Evolutionary conservation across 2,888 invertebrate genomes (phyloP), one percentile per base, ranked within the genome.

Genomic region (Ophion ventricosus): DNA sequence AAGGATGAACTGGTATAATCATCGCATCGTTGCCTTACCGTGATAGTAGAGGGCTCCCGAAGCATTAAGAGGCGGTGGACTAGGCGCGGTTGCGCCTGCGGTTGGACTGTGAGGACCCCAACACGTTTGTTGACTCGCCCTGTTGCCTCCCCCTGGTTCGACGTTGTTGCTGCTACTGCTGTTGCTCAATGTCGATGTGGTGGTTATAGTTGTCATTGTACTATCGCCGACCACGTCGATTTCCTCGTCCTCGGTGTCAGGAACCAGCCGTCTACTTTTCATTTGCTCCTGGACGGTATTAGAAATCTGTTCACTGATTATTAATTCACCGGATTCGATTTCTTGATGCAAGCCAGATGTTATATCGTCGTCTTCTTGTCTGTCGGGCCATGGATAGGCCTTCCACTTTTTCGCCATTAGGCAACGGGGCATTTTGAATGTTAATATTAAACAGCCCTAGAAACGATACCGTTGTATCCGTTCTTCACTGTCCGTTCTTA

Each of bases 331-430:
- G 1, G 77, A 56, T 40, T 82, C 80, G 14, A 49, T 72, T 0
- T 82, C 83, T 64, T 80, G 82, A 57, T 83, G 80, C 20, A 78
- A 49, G 35, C 25, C 67, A 61, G 80, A 57, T 49, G 40, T 80
- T 1, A 76, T 79, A 25, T 80, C 84, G 57, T 90, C 89, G 83
- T 93, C 93, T 86, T 93, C 93, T 87, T 94, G 94, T 89, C 96
- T 95, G 91, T 96, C 96, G 89, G 96, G 95, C 96, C 96, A 96
- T 88, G 96, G 96, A 93, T 96, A 96, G 94, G 96, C 97, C 96
- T 98, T 98, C 97, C 98, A 98, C 95, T 98, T 98, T 95, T 98
- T 98, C 92, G 98, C 98, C 97, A 98, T 98, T 94, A 98, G 96
- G 95, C 98, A 98, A 94, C 98, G 97, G 95, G 98, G 98, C 98